These are phyloP conservation scores for Ameiurus melas DNA, from an alignment of 2,113 vertebrate genomes.

Conservation along the genomic window DNA sequence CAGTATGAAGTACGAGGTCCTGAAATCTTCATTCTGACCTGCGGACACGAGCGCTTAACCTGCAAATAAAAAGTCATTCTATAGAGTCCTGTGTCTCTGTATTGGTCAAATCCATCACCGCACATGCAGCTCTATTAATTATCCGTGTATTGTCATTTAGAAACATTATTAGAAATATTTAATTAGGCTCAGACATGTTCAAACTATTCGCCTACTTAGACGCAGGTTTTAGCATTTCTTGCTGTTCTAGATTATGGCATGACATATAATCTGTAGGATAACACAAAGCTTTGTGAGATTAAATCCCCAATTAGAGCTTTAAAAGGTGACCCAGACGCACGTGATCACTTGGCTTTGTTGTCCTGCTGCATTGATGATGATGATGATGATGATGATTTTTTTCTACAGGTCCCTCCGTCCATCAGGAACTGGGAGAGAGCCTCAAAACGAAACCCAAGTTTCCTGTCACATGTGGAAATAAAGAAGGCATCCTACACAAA, in stretches of 20 bases:
- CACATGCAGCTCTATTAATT: background rate
- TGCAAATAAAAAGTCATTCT: background rate
- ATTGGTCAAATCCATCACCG: background rate
- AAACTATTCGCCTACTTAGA: no score
- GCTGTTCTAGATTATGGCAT: background rate
- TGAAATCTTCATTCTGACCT: background rate
- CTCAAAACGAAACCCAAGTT: background rate
- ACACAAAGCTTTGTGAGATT: background rate
- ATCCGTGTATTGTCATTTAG: background rate
- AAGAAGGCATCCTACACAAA: constrained; percentile 51
- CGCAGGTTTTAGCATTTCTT: no score
- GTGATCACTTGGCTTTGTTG: background rate
- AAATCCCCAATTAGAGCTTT: background rate
- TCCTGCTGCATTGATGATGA: background rate
- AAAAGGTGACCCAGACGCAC: background rate
- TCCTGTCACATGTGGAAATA: constrained; percentile 60
- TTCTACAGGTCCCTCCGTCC: background rate
- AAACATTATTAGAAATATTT: background rate
- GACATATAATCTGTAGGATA: background rate
- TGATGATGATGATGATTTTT: no score
- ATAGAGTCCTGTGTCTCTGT: background rate
- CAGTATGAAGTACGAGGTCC: no score
- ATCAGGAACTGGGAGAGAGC: background rate
- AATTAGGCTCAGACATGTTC: no score
- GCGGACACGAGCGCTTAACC: no score